Conservation (phyloP, 2,797 vertebrate species). For the Enteromius fasciolatus region DNA sequence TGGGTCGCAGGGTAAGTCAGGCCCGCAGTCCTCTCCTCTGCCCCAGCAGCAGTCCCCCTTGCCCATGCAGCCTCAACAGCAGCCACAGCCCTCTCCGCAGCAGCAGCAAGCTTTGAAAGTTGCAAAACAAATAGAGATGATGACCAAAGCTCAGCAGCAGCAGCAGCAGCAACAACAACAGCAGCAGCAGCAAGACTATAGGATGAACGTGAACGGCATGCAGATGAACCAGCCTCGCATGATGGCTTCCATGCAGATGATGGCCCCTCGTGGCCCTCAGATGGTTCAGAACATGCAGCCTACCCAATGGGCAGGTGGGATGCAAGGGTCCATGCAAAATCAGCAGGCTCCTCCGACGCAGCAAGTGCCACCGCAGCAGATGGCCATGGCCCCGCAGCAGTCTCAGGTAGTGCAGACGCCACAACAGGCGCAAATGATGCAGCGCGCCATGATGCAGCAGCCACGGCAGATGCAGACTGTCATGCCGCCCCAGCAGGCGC, state of each 20-base stretch:
- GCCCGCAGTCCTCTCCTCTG: slow-evolving; percentile 79
- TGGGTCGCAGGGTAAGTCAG: slow-evolving; percentile 87
- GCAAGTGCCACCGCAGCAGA: slow-evolving; percentile 78
- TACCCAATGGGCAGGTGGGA: slow-evolving; percentile 89
- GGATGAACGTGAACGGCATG: slow-evolving; percentile 89
- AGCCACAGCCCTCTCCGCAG: slow-evolving; percentile 76
- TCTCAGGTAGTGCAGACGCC: slow-evolving; percentile 71
- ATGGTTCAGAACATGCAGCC: slow-evolving; percentile 85
- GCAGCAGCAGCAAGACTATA: slow-evolving; percentile 84
- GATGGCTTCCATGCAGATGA: slow-evolving; percentile 84
- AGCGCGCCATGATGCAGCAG: slow-evolving; percentile 77
- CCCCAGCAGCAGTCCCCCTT: slow-evolving; percentile 86
- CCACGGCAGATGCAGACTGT: slow-evolving; percentile 74
- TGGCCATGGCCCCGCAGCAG: slow-evolving; percentile 74
- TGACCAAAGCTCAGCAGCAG: slow-evolving; percentile 93
- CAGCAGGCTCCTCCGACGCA: slow-evolving; percentile 69
- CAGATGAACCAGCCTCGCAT: slow-evolving; percentile 83
- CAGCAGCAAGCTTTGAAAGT: slow-evolving; percentile 86
- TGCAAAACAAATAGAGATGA: slow-evolving; percentile 90
- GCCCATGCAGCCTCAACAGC: slow-evolving; percentile 77
- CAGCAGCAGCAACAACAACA: slow-evolving; percentile 88
- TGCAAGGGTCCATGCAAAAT: slow-evolving; percentile 74
- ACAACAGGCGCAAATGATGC: slow-evolving; percentile 73
- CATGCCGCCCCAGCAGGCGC: slow-evolving; percentile 79
- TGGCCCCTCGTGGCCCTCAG: slow-evolving; percentile 83